phyloP scores from a whole-genome alignment of 2,888 invertebrate genomes.

The Crepidodera aurea region DNA sequence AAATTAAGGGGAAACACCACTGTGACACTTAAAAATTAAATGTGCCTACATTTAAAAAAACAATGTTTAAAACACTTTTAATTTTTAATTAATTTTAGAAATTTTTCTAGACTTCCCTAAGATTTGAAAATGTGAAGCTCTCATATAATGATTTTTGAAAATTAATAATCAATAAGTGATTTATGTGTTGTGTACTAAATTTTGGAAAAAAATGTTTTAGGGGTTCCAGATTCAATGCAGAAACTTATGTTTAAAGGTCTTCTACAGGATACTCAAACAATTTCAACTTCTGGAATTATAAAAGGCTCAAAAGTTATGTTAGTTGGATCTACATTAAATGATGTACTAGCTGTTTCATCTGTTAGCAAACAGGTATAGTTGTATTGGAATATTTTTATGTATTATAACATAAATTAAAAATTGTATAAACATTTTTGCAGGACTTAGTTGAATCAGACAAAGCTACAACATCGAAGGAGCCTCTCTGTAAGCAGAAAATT shows the following conservation, averaged over 20 bases:
- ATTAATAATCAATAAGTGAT: background rate
- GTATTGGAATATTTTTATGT: background rate
- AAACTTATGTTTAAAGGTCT: slow-evolving; percentile 90
- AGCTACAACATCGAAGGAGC: slow-evolving; percentile 71
- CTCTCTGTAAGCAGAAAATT: slow-evolving; percentile 77
- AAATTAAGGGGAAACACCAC: too few relatives aligned
- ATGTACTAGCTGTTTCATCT: slow-evolving; percentile 82
- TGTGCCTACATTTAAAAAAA: too few relatives aligned
- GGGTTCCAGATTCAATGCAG: slow-evolving; percentile 84
- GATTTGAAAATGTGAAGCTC: too few relatives aligned
- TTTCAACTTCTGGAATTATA: slow-evolving; percentile 79
- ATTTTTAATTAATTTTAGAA: too few relatives aligned
- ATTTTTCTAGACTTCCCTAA: too few relatives aligned
- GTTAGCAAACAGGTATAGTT: slow-evolving; percentile 71
- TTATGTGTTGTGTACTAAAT: background rate
- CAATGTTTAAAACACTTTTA: too few relatives aligned
- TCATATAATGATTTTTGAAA: too few relatives aligned
- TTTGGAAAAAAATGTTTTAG: slow-evolving; percentile 61
- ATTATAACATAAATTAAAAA: background rate
- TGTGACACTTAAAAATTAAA: too few relatives aligned
- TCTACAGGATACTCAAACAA: slow-evolving; percentile 82
- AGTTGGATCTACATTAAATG: slow-evolving; percentile 88
- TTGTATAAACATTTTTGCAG: slow-evolving; percentile 49
- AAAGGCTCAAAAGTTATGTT: slow-evolving; percentile 90
- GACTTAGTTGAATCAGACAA: slow-evolving; percentile 73